These are phyloP conservation scores for Aleadryas rufinucha DNA, from an alignment of 2,113 vertebrate species.

Conservation along the genomic window DNA sequence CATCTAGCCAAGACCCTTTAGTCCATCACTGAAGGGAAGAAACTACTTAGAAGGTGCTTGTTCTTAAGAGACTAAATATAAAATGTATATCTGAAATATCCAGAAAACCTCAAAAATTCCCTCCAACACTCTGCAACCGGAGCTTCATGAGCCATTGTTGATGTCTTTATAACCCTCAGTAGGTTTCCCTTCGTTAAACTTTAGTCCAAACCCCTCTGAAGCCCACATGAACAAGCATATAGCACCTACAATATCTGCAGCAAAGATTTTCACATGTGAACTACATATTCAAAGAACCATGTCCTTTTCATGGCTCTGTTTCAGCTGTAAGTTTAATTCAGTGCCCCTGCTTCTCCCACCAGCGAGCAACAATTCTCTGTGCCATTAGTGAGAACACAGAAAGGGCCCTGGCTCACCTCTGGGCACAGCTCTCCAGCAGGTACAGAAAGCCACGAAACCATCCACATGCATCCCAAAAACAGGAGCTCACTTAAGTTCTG, in stretches of 20 bases:
- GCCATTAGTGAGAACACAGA: not conserved
- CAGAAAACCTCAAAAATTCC: not conserved
- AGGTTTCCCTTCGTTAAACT: not conserved
- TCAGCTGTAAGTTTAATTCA: not conserved
- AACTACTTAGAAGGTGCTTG: not conserved
- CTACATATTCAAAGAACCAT: not conserved
- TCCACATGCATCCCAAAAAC: not conserved
- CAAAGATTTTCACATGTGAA: not conserved
- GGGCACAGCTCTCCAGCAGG: not conserved
- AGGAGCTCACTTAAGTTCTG: not conserved
- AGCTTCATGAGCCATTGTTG: not conserved
- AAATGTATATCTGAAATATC: not conserved
- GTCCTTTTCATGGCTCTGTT: not conserved
- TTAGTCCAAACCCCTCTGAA: not conserved
- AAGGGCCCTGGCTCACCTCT: not conserved
- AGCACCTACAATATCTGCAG: not conserved
- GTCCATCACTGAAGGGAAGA: not conserved
- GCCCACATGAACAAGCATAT: not conserved
- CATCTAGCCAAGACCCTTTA: not conserved
- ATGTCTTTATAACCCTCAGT: not conserved
- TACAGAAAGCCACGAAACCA: not conserved
- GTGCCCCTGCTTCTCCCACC: not conserved
- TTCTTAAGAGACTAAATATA: not conserved
- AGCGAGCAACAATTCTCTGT: accelerated
- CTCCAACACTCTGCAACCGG: not conserved